Evolutionary conservation across 2,888 invertebrate genomes (phyloP).

Genomic region (Crepidodera aurea): DNA sequence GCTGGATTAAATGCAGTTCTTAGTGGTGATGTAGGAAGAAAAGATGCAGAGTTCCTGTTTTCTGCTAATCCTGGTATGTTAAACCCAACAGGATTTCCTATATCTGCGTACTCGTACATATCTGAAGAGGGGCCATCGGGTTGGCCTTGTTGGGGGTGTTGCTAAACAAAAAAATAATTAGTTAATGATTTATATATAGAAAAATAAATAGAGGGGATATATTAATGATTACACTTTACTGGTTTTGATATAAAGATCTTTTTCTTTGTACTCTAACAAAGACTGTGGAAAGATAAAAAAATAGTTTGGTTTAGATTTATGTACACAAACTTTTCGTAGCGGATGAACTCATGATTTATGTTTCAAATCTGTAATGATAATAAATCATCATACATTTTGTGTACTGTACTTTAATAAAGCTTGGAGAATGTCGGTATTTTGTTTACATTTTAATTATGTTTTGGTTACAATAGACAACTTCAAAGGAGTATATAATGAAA

Average conservation of each 20-base stretch:
- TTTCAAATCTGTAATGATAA: neutral
- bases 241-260: too few relatives aligned
- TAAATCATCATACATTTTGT: slow-evolving; percentile 5
- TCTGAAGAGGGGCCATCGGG: slow-evolving; percentile 44
- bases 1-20: slow-evolving; percentile 53
- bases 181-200: too few relatives aligned
- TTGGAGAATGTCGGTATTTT: neutral
- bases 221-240: too few relatives aligned
- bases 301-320: neutral
- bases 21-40: slow-evolving; percentile 57
- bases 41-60: slow-evolving; percentile 56
- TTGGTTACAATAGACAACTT: neutral
- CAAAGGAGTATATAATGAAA: neutral
- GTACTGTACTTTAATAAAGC: neutral
- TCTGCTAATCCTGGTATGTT: slow-evolving; percentile 57
- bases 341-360: slow-evolving; percentile 6
- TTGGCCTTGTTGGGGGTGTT: slow-evolving; percentile 41
- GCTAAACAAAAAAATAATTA: slow-evolving; percentile 29
- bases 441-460: neutral
- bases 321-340: neutral
- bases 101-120: slow-evolving; percentile 46
- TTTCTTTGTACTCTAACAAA: too few relatives aligned
- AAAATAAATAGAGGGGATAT: too few relatives aligned
- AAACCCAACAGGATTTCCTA: slow-evolving; percentile 52
- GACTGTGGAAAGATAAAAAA: neutral